A percentile compares a stretch with the other conserved stretches of the same genome.
These are phyloP conservation scores for Drosophila hamatofila DNA, from an alignment of 2,888 invertebrate genomes.

Conservation along the genomic window DNA sequence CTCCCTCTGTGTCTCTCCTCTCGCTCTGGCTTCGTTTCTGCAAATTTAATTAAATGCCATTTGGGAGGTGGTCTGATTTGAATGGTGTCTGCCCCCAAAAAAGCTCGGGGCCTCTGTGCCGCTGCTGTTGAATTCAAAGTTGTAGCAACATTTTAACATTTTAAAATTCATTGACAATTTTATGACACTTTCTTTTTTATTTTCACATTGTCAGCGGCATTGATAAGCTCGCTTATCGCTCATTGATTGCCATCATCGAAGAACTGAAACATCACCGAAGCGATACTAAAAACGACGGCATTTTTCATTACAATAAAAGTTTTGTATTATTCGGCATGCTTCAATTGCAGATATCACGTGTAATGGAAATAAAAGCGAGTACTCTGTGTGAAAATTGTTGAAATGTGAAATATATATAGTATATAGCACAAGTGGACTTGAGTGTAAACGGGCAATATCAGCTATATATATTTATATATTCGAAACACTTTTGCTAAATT, in stretches of 20 bases:
- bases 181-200: conserved; percentile 60
- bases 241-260: conserved; percentile 25
- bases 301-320: conserved; percentile 33
- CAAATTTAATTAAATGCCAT: conserved; percentile 73
- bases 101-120: neutral
- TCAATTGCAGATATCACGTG: conserved; percentile 6
- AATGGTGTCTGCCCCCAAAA: neutral
- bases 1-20: neutral
- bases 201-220: conserved; percentile 10
- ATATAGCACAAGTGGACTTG: neutral
- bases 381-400: neutral
- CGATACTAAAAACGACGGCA: conserved; percentile 12
- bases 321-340: conserved; percentile 8
- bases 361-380: neutral
- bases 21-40: conserved; percentile 13
- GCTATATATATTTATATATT: neutral
- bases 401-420: neutral
- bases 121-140: neutral
- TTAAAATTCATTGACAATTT: conserved; percentile 45
- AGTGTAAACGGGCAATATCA: neutral
- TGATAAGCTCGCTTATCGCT: conserved; percentile 45
- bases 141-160: conserved; percentile 32
- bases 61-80: conserved; percentile 39
- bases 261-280: conserved; percentile 13
- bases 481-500: neutral